phyloP scores from a whole-genome alignment of 2,888 invertebrate genomes.

The Charanyca ferruginea region DNA sequence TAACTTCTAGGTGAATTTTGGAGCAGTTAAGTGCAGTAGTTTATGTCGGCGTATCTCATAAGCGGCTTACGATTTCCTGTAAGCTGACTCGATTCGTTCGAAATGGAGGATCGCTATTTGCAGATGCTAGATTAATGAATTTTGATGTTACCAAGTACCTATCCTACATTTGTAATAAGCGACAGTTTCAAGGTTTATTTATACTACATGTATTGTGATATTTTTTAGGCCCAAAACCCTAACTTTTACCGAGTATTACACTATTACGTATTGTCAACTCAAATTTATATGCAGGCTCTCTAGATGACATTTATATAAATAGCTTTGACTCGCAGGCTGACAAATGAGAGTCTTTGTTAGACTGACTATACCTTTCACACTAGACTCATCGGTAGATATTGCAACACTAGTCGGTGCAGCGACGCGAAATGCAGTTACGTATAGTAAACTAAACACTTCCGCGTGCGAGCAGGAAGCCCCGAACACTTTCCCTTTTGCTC shows the following conservation, averaged over 20 bases:
- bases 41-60: slow-evolving; percentile 20
- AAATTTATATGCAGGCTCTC: slow-evolving; percentile 5
- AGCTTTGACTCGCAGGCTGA: slow-evolving; percentile 46
- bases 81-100: slow-evolving; percentile 4
- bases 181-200: too few species aligned
- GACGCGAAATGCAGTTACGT: slow-evolving; percentile 84
- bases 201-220: too few species aligned
- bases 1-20: slow-evolving; percentile 12
- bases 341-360: slow-evolving; percentile 44
- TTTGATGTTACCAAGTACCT: too few species aligned
- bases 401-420: slow-evolving; percentile 62
- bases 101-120: not conserved
- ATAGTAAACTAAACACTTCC: slow-evolving; percentile 85
- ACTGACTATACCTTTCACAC: slow-evolving; percentile 49
- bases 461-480: slow-evolving; percentile 88
- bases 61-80: slow-evolving; percentile 42
- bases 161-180: too few species aligned
- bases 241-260: not conserved
- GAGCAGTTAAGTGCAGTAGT: slow-evolving; percentile 34
- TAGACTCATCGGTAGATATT: slow-evolving; percentile 64
- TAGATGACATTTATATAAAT: slow-evolving; percentile 22
- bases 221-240: not conserved
- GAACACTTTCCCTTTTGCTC: slow-evolving; percentile 90
- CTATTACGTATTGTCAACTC: not conserved
- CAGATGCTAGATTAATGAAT: slow-evolving; percentile 11